Conservation (phyloP, 64 coral and sea anemone genomes). For the Trachythela sp. region DNA sequence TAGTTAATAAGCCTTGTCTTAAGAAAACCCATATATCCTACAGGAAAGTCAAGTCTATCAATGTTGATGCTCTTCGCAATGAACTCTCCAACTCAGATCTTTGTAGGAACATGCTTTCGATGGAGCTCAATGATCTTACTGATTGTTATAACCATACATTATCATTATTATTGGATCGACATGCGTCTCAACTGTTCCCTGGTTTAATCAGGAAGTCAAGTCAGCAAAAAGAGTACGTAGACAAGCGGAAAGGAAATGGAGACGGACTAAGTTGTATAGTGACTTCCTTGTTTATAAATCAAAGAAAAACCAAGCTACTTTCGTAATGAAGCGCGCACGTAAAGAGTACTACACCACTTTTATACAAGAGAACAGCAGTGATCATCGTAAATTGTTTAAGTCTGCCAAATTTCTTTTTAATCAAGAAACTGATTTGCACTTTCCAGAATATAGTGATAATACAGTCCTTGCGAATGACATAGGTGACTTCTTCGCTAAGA, state of each 20-base stretch:
- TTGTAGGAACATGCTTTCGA: constrained; percentile 20
- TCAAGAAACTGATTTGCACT: background rate
- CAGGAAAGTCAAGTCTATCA: constrained; percentile 40
- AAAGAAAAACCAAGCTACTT: background rate
- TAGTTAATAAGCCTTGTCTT: background rate
- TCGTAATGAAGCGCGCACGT: constrained; percentile 26
- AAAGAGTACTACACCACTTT: background rate
- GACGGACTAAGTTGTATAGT: background rate
- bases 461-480: background rate
- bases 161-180: background rate
- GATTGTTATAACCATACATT: background rate
- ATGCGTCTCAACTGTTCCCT: constrained; percentile 25
- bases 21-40: constrained; percentile 28
- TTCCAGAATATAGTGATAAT: background rate
- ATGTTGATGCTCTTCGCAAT: background rate
- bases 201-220: constrained; percentile 29
- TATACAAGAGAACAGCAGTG: background rate
- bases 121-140: constrained; percentile 2
- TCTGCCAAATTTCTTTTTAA: background rate
- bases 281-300: constrained; percentile 23
- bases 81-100: constrained; percentile 29
- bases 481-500: background rate
- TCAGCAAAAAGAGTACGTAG: constrained; percentile 32
- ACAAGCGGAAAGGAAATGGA: constrained; percentile 35
- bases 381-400: background rate